Base-by-base conservation (phyloP, 2,888 invertebrate species). In the Philereme vetulata region DNA sequence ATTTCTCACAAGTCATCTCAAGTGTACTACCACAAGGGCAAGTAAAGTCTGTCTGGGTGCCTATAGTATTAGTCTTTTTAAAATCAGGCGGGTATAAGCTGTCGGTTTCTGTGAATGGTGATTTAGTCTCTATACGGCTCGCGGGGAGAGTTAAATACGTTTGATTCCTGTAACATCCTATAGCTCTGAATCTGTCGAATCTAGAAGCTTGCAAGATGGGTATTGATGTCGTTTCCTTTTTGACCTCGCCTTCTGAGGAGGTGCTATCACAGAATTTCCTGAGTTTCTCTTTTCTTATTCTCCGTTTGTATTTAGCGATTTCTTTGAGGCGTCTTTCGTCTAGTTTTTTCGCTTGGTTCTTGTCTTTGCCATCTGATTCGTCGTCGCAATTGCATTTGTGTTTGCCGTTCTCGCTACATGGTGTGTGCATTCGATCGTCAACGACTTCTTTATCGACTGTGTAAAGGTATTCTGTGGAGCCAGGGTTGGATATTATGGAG, bases 311-410 rank as follows among this genome's bases (percentile, higher is more conserved):
- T 80, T 92, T 93, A 4, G 91, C 92, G 62, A 92, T 91, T 74
- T 92, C 92, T 71, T 91, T 92, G 51, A 90, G 32, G 33, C 91
- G 71, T 46, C 82, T 70, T 53, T 92, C 92, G 70, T 92, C 90
- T 1, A 86, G 63, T 66, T 83, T 86, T 69, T 88, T 89, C 40
- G 84, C 65, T 56, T 83, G 81, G 45, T 72, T 75, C 57, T 76
- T 79, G 4, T 77, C 75, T 8, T 85, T 89, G 42, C 78, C 86
- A 72, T 94, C 94, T 3, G 95, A 94, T 71, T 96, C 96, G 40
- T 95, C 95, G 71, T 95, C 94, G 75, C 95, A 95, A 56, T 93
- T 94, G 83, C 96, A 96, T 67, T 95, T 95, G 80, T 96, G 96
- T 79, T 96, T 96, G 0, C 96, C 96, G 60, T 94, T 95, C 69